Evolutionary conservation across 2,888 invertebrate species (phyloP).

Genomic region (Steinernema carpocapsae): DNA sequence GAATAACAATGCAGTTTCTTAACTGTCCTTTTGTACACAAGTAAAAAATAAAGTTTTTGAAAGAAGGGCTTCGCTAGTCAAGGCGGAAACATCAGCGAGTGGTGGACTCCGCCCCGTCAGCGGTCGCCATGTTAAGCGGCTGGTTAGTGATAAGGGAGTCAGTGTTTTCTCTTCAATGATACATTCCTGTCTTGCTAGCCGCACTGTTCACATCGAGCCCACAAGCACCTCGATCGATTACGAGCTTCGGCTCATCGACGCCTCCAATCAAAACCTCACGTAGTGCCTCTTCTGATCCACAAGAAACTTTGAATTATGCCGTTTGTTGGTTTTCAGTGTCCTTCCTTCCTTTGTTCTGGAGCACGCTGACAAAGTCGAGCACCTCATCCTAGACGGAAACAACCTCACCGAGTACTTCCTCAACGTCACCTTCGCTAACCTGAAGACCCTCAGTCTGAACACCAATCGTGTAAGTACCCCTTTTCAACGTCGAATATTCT

Average conservation of each 20-base stretch:
- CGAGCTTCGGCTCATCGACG: conserved; percentile 38
- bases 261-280: conserved; percentile 36
- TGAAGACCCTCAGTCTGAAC: conserved; percentile 50
- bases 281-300: conserved; percentile 7
- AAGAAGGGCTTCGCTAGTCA: too few species aligned
- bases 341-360: conserved; percentile 53
- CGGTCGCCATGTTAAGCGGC: too few species aligned
- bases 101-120: too few species aligned
- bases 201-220: conserved; percentile 34
- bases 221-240: conserved; percentile 15
- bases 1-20: too few species aligned
- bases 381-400: conserved; percentile 59
- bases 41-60: too few species aligned
- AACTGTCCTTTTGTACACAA: too few species aligned
- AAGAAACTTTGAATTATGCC: background rate
- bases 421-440: conserved; percentile 50
- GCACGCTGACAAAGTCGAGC: conserved; percentile 50
- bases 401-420: conserved; percentile 56
- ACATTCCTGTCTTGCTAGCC: conserved; percentile 40
- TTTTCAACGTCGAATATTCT: background rate
- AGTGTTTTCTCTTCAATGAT: conserved; percentile 37
- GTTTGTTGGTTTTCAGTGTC: conserved; percentile 44
- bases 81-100: too few species aligned
- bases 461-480: conserved; percentile 46
- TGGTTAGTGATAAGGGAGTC: conserved; percentile 1